Conservation (phyloP, 2,113 vertebrate species). For the Pandion haliaetus region DNA sequence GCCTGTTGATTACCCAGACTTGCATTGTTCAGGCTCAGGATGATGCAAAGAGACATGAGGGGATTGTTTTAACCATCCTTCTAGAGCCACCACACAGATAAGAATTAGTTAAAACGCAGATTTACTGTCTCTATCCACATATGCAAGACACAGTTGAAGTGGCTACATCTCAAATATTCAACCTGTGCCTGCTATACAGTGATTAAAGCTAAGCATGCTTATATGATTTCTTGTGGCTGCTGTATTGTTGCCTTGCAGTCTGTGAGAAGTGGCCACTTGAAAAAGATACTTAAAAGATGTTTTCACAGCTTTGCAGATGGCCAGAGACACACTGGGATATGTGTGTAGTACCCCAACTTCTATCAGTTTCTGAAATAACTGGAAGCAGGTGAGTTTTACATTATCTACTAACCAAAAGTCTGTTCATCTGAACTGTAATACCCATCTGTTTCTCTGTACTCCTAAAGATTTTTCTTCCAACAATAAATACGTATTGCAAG, state of each 20-base stretch:
- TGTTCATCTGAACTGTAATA: not conserved
- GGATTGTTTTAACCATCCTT: not conserved
- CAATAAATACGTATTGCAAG: not conserved
- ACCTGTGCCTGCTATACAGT: not conserved
- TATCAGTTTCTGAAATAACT: not conserved
- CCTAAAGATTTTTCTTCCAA: not conserved
- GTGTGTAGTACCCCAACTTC: not conserved
- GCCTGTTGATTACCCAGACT: not conserved
- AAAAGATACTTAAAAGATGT: not conserved
- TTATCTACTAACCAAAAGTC: not conserved
- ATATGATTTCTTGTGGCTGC: not conserved
- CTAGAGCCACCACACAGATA: not conserved
- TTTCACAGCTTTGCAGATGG: not conserved
- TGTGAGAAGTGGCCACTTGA: not conserved
- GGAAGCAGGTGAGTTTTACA: not conserved
- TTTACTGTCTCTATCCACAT: not conserved
- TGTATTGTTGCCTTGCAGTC: not conserved
- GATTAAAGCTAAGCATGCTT: not conserved
- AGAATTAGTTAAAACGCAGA: not conserved
- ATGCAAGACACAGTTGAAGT: not conserved
- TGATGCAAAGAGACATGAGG: not conserved
- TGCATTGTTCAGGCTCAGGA: not conserved
- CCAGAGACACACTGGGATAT: not conserved
- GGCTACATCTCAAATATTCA: not conserved
- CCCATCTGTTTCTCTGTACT: not conserved